phyloP scores from a whole-genome alignment of 1,140 invertebrate genomes.

The Leptopilina boulardi region DNA sequence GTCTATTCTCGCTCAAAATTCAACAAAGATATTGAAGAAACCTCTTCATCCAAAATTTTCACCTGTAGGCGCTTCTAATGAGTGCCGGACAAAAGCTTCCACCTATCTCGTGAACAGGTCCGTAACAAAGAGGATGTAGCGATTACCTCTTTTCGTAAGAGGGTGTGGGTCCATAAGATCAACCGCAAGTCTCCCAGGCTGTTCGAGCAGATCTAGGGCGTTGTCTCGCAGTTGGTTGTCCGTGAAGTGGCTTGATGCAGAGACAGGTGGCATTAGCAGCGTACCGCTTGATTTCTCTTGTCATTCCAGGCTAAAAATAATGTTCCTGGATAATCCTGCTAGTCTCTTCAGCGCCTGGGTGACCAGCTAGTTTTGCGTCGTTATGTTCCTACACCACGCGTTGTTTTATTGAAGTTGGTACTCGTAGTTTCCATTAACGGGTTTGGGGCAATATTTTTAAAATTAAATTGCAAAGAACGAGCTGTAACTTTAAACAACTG shows the following conservation, averaged over 20 bases:
- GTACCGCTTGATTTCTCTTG: not conserved
- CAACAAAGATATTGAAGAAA: conserved; percentile 39
- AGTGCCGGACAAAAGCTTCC: not conserved
- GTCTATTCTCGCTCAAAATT: conserved; percentile 50
- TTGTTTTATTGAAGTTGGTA: not conserved
- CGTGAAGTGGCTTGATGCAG: not conserved
- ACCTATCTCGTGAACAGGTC: conserved; percentile 15
- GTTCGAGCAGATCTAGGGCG: not conserved
- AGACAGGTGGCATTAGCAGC: not conserved
- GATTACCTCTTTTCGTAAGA: not conserved
- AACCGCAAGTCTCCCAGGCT: not conserved
- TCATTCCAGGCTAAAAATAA: not conserved
- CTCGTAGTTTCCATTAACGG: not conserved
- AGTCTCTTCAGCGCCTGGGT: not conserved
- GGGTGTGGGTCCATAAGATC: conserved; percentile 28
- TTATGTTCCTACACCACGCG: not conserved
- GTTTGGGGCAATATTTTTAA: too few relatives aligned
- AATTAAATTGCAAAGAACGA: too few relatives aligned
- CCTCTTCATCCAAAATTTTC: not conserved
- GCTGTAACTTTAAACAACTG: too few relatives aligned
- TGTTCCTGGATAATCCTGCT: not conserved
- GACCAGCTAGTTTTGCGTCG: not conserved
- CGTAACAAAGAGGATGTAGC: conserved; percentile 1
- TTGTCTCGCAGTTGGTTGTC: not conserved
- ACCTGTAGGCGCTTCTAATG: not conserved